A percentile compares a stretch with the other conserved stretches of the same genome.
Evolutionary conservation across 1,140 invertebrate species (phyloP).

Genomic region (Papilio dardanus): DNA sequence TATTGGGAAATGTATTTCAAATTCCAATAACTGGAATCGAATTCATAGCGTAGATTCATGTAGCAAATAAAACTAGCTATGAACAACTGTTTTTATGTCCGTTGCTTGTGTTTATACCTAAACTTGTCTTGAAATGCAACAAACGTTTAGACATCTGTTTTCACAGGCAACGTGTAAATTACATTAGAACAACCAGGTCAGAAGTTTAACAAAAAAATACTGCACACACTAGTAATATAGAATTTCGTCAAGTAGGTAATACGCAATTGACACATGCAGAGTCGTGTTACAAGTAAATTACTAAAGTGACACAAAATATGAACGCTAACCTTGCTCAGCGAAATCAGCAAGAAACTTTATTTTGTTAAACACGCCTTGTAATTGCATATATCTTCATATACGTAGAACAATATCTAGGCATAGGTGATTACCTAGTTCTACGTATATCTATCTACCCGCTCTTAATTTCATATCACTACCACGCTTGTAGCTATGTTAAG

Average conservation of each 20-base stretch:
- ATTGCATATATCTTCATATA: no score
- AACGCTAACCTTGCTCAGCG: neutral
- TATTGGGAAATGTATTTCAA: conserved; percentile 21
- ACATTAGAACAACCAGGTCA: neutral
- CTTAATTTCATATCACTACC: no score
- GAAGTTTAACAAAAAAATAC: neutral
- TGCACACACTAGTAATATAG: neutral
- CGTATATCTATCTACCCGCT: no score
- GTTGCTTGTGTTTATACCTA: neutral
- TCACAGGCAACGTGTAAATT: neutral
- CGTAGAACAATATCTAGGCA: no score
- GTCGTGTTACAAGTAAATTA: neutral
- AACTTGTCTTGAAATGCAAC: neutral
- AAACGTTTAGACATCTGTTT: neutral
- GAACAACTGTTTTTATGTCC: conserved; percentile 10
- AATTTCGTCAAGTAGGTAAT: neutral
- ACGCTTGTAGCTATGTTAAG: no score
- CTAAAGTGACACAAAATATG: neutral
- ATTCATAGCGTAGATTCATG: conserved; percentile 3
- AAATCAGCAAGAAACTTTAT: neutral
- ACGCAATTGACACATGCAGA: neutral
- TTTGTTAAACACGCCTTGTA: neutral
- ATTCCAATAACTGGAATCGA: conserved; percentile 25
- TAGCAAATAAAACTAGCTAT: conserved; percentile 8
- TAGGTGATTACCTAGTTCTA: no score